Conservation (phyloP, 2,113 vertebrate genomes). For the Laticauda colubrina region DNA sequence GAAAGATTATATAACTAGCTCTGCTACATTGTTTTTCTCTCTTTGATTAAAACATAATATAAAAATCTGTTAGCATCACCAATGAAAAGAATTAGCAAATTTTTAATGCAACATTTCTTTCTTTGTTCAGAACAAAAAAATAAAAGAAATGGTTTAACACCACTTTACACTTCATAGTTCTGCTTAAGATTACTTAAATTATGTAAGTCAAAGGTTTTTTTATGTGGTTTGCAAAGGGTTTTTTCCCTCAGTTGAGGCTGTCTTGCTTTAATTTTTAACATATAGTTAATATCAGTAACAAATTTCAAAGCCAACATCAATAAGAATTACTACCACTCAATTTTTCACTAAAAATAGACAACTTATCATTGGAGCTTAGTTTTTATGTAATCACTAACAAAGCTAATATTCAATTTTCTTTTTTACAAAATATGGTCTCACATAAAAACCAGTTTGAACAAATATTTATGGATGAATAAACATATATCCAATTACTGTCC, state of each 20-base stretch:
- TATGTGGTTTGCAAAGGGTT: neutral
- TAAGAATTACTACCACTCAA: neutral
- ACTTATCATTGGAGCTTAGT: neutral
- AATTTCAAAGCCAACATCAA: neutral
- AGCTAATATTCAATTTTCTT: neutral
- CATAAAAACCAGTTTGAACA: neutral
- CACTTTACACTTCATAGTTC: neutral
- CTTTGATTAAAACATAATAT: neutral
- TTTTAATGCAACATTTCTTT: slow-evolving; percentile 24
- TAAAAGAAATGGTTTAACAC: slow-evolving; percentile 12
- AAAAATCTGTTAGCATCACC: neutral
- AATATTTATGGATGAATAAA: neutral
- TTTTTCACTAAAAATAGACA: neutral
- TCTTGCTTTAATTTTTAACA: neutral
- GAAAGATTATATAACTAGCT: neutral
- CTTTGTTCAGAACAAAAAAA: neutral
- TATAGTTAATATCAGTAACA: neutral
- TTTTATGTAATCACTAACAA: neutral
- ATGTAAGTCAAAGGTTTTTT: slow-evolving; percentile 14
- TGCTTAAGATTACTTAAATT: neutral
- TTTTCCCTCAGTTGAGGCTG: neutral
- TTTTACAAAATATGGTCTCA: neutral
- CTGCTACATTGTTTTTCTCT: neutral
- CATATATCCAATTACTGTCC: neutral
- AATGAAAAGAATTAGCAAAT: neutral